Evolutionary conservation across 2,888 invertebrate species (phyloP), one percentile per base, ranked within the genome.

Genomic region (Cordylochernes scorpioides): DNA sequence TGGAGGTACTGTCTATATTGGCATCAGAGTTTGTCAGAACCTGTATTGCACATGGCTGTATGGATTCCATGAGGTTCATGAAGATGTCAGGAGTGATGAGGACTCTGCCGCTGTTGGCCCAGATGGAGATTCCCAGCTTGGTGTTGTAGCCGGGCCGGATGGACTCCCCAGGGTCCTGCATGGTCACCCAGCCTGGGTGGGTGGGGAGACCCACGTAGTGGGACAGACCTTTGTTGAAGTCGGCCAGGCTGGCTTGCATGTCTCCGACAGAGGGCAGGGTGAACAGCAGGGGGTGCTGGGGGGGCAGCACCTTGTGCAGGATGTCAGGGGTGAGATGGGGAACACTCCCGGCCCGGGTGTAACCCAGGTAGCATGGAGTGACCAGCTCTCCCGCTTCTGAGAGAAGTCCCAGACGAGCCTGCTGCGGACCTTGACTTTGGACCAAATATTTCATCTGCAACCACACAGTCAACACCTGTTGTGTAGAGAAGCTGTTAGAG

Each of bases 341-440:
- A 27, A 80, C 64, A 51, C 71, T 70, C 25, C 77, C 84, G 42
- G 69, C 67, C 70, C 74, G 68, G 5, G 80, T 75, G 36, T 73
- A 65, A 33, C 77, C 54, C 45, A 77, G 61, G 17, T 70, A 58
- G 28, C 69, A 52, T 1, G 80, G 80, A 15, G 78, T 80, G 53
- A 70, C 66, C 27, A 71, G 60, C 24, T 15, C 15, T 12, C 48
- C 45, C 18, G 59, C 46, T 29, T 57, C 58, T 1, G 64, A 61
- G 27, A 60, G 57, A 43, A 62, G 61, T 15, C 59, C 50, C 31
- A 72, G 58, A 25, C 32, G 24, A 25, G 25, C 26, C n/a, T 15
- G 17, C 16, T 8, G 17, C 3, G 29, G 19, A 12, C 32, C 29
- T 5, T 25, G 4, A 13, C 29, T 24, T 46, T 65, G 62, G 29